Percentiles rank a stretch among this genome's conserved stretches.
Conservation (phyloP, 2,797 vertebrate genomes). For the Taeniopygia guttata region DNA sequence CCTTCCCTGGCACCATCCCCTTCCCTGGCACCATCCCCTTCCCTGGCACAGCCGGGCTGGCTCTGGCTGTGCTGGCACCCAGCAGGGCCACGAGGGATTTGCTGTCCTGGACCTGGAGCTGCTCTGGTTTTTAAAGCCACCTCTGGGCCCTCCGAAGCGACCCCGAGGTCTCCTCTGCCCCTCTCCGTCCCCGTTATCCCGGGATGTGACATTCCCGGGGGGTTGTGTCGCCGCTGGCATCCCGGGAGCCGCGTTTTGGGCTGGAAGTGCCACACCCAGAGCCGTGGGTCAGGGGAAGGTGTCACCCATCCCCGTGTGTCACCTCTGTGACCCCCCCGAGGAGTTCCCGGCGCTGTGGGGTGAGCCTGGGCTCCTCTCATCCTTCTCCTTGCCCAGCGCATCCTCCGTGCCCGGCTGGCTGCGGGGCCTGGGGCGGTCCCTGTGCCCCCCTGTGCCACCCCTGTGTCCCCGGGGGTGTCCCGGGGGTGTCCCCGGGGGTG, state of each 20-base stretch:
- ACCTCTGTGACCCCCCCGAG: not conserved
- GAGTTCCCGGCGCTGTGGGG: not conserved
- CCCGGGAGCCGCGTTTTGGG: not conserved
- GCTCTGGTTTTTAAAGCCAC: rapidly evolving
- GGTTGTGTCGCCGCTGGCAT: not conserved
- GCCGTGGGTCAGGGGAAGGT: rapidly evolving
- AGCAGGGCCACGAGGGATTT: rapidly evolving
- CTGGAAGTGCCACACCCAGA: rapidly evolving
- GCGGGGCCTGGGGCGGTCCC: not conserved
- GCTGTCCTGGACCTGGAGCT: not conserved
- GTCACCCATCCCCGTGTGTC: rapidly evolving
- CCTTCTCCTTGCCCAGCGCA: not conserved
- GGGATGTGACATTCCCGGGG: not conserved
- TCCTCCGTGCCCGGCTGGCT: not conserved
- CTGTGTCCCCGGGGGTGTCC: not conserved
- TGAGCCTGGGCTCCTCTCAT: not conserved
- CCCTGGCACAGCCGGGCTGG: not conserved
- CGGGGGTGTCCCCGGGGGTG: not conserved
- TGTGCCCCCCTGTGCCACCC: not conserved
- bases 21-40: not conserved
- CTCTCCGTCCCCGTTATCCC: not conserved
- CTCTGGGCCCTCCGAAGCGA: not conserved
- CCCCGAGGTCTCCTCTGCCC: rapidly evolving
- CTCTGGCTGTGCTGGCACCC: not conserved
- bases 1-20: not conserved